Evolutionary conservation across 2,888 invertebrate species (phyloP).

Genomic region (Gasteruption jaculator): DNA sequence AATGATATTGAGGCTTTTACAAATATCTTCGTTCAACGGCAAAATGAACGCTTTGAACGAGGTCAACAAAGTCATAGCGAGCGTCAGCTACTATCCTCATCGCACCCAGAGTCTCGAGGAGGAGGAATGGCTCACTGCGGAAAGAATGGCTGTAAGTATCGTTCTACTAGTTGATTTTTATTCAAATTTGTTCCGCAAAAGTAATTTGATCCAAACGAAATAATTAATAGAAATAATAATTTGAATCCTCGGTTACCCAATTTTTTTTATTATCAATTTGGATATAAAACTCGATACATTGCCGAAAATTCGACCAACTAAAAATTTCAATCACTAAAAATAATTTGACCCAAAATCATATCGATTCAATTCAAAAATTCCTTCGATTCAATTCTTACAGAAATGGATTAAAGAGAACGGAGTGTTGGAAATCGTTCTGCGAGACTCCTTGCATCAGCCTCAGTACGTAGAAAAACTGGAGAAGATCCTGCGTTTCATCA

Average conservation of each 20-base stretch:
- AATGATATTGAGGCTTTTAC: slow-evolving; percentile 90
- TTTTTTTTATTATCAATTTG: too few relatives aligned
- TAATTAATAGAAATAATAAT: too few relatives aligned
- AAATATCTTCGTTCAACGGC: slow-evolving; percentile 97
- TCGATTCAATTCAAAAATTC: too few relatives aligned
- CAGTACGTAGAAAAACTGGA: slow-evolving; percentile 97
- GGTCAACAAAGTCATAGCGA: slow-evolving; percentile 93
- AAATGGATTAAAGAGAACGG: slow-evolving; percentile 95
- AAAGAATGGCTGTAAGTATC: slow-evolving; percentile 82
- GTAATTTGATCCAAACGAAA: too few relatives aligned
- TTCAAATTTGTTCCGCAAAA: too few relatives aligned
- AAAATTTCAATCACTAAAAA: too few relatives aligned
- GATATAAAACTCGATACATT: too few relatives aligned
- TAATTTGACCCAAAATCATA: too few relatives aligned
- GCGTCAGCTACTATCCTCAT: slow-evolving; percentile 85
- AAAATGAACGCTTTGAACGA: slow-evolving; percentile 99
- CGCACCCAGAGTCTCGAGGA: slow-evolving; percentile 70
- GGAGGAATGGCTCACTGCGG: slow-evolving; percentile 89
- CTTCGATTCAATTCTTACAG: slow-evolving; percentile 58
- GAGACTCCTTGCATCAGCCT: slow-evolving; percentile 95
- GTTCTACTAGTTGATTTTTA: not conserved
- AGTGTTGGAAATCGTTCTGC: slow-evolving; percentile 89
- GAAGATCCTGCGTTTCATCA: slow-evolving; percentile 94
- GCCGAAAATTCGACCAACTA: too few relatives aligned
- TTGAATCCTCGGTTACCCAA: too few relatives aligned